These are phyloP conservation scores for Drosophila persimilis DNA, from an alignment of 1,140 invertebrate genomes.

Conservation along the genomic window DNA sequence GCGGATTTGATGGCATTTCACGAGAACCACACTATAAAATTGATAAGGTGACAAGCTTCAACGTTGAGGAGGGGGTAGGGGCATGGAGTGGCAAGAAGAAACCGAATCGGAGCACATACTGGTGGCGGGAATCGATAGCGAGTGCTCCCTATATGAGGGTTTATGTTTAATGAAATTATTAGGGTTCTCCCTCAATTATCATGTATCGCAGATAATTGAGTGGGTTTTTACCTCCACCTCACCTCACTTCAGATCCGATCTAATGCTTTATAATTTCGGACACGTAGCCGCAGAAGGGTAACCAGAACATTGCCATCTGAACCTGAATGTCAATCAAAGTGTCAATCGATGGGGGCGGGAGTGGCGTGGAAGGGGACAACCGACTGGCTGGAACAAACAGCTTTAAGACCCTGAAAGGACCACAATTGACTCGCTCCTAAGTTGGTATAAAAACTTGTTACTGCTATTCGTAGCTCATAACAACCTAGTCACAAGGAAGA, in stretches of 20 bases:
- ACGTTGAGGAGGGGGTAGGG: constrained; percentile 5
- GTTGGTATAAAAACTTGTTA: constrained; percentile 14
- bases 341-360: constrained; percentile 37
- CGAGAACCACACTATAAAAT: constrained; percentile 73
- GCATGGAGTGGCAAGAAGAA: constrained; percentile 11
- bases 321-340: constrained; percentile 35
- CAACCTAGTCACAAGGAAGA: constrained; percentile 4
- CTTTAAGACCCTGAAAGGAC: constrained; percentile 1
- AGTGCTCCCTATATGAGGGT: constrained; percentile 11
- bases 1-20: constrained; percentile 68
- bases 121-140: constrained; percentile 25
- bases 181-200: constrained; percentile 32
- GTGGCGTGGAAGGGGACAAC: neutral
- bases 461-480: constrained; percentile 50
- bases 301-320: constrained; percentile 8
- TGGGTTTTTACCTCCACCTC: neutral
- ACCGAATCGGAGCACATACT: constrained; percentile 23
- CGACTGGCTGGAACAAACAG: neutral
- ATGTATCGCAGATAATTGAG: constrained; percentile 33
- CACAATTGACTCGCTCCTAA: constrained; percentile 2
- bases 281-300: constrained; percentile 32
- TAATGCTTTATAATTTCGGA: neutral
- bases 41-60: constrained; percentile 50
- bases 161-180: constrained; percentile 42
- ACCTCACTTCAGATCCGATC: neutral